Evolutionary conservation across 2,113 vertebrate species (phyloP).

Genomic region (Rhynchomys soricoides): DNA sequence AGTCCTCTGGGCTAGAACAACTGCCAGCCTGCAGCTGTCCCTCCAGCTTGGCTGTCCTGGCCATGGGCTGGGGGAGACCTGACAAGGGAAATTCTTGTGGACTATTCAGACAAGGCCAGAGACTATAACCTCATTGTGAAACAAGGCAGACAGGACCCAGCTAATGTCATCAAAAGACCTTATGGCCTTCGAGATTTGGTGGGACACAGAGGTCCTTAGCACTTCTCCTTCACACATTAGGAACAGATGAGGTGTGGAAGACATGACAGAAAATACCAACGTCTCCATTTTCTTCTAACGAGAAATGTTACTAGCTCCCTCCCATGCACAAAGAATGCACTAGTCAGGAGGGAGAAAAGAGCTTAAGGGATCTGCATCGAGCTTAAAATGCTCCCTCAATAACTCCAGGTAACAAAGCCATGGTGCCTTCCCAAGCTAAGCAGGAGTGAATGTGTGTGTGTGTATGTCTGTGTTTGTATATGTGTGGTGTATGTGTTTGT

Average conservation of each 20-base stretch:
- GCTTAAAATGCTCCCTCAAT: not conserved
- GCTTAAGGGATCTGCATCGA: not conserved
- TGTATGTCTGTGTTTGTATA: not conserved
- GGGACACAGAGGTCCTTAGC: not conserved
- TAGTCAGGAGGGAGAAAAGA: not conserved
- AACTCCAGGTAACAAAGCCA: not conserved
- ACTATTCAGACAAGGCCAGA: not conserved
- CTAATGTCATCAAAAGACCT: not conserved
- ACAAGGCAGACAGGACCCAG: not conserved
- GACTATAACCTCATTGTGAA: not conserved
- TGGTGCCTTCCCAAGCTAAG: not conserved
- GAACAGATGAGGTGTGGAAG: not conserved
- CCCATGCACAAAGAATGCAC: not conserved
- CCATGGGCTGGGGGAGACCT: not conserved
- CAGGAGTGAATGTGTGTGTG: not conserved
- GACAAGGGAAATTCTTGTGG: not conserved
- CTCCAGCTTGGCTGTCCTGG: not conserved
- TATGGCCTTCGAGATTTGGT: accelerated
- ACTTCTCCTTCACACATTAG: not conserved
- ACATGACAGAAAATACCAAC: not conserved
- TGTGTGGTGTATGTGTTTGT: not conserved
- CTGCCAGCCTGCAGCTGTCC: slow-evolving; percentile 53
- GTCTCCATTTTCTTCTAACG: not conserved
- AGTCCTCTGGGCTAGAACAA: not conserved
- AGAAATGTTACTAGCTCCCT: not conserved